Evolutionary conservation across 2,113 vertebrate species (phyloP).

Genomic region (Stegostoma tigrinum): DNA sequence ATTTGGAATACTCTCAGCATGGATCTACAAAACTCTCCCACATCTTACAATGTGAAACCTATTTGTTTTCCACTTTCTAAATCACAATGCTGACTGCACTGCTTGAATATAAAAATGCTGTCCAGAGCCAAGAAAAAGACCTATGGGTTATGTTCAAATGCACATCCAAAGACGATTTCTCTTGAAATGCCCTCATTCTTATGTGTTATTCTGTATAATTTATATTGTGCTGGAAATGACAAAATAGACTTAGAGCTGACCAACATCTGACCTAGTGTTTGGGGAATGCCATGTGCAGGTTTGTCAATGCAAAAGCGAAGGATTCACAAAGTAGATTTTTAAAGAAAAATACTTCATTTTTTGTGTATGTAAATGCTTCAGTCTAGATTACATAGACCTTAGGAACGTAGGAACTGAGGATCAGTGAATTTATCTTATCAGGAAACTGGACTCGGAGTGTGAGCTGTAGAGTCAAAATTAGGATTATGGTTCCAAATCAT

Average conservation of each 20-base stretch:
- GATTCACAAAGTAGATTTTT: background rate
- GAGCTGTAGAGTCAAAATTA: background rate
- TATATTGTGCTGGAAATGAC: background rate
- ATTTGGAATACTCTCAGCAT: constrained; percentile 34
- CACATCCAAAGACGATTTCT: background rate
- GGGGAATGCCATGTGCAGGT: background rate
- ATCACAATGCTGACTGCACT: background rate
- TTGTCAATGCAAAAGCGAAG: background rate
- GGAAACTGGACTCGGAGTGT: background rate
- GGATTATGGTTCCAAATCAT: background rate
- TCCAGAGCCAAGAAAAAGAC: background rate
- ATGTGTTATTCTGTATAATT: background rate
- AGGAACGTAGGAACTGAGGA: background rate
- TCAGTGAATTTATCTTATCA: background rate
- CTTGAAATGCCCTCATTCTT: background rate
- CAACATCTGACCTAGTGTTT: background rate
- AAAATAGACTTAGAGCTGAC: background rate
- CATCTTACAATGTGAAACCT: constrained; percentile 27
- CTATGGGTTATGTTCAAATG: background rate
- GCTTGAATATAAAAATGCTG: constrained; percentile 2
- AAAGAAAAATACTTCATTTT: background rate
- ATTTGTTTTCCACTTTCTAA: background rate
- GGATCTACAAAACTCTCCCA: constrained; percentile 15
- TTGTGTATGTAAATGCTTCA: background rate
- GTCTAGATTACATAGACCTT: background rate